Evolutionary conservation across 1,140 invertebrate species (phyloP).

Genomic region (Microplitis demolitor): DNA sequence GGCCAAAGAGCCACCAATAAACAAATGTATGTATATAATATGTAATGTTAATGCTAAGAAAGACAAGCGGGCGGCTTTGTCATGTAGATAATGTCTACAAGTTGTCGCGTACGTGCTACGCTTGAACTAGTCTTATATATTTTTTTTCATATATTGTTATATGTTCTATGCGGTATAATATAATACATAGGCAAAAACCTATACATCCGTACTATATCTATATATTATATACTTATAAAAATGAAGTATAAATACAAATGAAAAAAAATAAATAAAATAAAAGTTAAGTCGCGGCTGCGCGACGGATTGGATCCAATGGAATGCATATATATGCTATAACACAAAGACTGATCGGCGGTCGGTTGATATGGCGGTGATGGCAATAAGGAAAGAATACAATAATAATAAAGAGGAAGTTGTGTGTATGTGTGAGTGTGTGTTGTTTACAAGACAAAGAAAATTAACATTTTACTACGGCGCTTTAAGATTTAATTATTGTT

Average conservation of each 20-base stretch:
- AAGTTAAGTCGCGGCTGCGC: slow-evolving; percentile 3
- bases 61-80: slow-evolving; percentile 38
- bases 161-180: no score
- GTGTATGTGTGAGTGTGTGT: neutral
- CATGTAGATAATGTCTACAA: slow-evolving; percentile 38
- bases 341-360: slow-evolving; percentile 35
- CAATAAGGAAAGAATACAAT: slow-evolving; percentile 17
- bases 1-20: slow-evolving; percentile 29
- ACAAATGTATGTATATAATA: no score
- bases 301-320: slow-evolving; percentile 21
- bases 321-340: slow-evolving; percentile 33
- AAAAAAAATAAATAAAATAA: neutral
- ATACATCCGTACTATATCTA: no score
- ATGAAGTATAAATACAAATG: no score
- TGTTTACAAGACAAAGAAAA: slow-evolving; percentile 33
- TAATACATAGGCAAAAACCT: no score
- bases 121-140: neutral
- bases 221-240: no score
- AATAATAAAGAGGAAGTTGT: neutral
- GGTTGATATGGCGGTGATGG: no score
- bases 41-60: no score
- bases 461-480: slow-evolving; percentile 28
- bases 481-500: no score
- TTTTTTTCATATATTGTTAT: no score
- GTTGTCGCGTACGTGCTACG: neutral